Percentiles rank a stretch among this genome's conserved stretches.
Evolutionary conservation across 2,113 vertebrate genomes (phyloP).

Genomic region (Puma concolor): DNA sequence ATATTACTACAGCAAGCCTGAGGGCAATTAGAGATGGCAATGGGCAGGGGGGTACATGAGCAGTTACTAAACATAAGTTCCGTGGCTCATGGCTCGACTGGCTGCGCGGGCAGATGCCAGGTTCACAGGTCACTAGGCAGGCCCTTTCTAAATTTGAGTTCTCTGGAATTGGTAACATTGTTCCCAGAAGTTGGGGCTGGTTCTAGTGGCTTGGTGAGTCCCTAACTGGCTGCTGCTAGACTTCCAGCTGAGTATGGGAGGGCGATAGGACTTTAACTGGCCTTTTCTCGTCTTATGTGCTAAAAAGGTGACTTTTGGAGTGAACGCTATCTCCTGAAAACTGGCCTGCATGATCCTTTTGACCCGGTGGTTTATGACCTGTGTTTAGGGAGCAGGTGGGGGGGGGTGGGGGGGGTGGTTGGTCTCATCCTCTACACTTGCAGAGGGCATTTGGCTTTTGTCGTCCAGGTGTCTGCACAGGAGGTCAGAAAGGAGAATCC

Average conservation of each 20-base stretch:
- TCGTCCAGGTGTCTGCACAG: constrained; percentile 92
- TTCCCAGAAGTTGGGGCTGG: neutral
- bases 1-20: neutral
- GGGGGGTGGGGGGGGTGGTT: no score
- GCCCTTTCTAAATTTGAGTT: neutral
- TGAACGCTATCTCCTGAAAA: neutral
- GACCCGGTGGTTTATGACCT: no score
- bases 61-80: neutral
- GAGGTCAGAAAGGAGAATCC: constrained; percentile 96
- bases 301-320: neutral
- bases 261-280: accelerated
- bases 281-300: neutral
- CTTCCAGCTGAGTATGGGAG: neutral
- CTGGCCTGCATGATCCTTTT: no score
- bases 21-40: neutral
- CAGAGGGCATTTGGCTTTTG: neutral
- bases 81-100: neutral
- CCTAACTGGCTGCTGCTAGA: neutral
- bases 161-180: accelerated
- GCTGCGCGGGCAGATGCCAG: neutral
- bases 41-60: no score
- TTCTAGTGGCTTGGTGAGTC: accelerated
- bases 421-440: neutral
- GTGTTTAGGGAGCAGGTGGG: no score
- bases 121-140: neutral